Conservation (phyloP, 1,140 invertebrate genomes). For the Diprion similis region DNA sequence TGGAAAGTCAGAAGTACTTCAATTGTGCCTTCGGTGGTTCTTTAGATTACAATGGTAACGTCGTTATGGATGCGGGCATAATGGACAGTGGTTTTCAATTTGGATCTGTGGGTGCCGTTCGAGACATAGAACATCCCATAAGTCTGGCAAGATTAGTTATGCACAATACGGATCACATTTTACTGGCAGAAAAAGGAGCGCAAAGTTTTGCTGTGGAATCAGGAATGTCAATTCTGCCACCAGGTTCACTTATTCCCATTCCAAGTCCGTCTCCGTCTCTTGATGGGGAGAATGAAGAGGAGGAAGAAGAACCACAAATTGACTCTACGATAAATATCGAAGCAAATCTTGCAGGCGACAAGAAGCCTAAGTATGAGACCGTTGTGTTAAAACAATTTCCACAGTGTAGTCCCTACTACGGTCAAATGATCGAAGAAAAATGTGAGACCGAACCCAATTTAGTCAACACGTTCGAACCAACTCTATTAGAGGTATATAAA, state of each 20-base stretch:
- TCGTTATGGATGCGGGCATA: constrained; percentile 20
- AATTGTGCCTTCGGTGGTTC: constrained; percentile 9
- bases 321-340: background rate
- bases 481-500: background rate
- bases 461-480: background rate
- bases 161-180: constrained; percentile 31
- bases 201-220: constrained; percentile 33
- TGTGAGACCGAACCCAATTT: background rate
- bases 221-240: constrained; percentile 23
- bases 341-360: background rate
- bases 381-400: background rate
- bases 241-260: constrained; percentile 12
- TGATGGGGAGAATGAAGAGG: background rate
- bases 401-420: background rate
- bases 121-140: constrained; percentile 35
- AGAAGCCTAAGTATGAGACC: background rate
- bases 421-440: background rate
- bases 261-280: background rate
- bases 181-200: constrained; percentile 37
- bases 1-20: constrained; percentile 21
- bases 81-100: background rate
- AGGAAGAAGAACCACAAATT: constrained; percentile 16
- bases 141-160: constrained; percentile 35
- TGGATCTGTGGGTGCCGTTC: background rate
- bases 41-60: constrained; percentile 1